Evolutionary conservation across 2,797 vertebrate species (phyloP).

Genomic region (Microtus obscurus): DNA sequence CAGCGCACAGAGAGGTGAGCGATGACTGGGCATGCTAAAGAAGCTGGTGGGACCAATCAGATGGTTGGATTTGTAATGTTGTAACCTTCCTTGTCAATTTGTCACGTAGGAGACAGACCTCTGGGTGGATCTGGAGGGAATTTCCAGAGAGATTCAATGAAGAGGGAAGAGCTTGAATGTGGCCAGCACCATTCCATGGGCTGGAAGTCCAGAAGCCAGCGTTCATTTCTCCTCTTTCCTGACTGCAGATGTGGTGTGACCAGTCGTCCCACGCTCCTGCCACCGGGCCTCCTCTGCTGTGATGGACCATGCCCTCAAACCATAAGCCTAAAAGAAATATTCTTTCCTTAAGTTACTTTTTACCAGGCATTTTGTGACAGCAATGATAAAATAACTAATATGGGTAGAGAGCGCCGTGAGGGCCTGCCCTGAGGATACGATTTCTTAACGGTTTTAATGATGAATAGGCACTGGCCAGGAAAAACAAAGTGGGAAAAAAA

Average conservation of each 20-base stretch:
- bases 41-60: not conserved
- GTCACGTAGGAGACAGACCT: not conserved
- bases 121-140: not conserved
- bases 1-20: not conserved
- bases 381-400: not conserved
- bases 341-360: too few species aligned
- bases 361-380: not conserved
- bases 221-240: not conserved
- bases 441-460: not conserved
- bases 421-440: not conserved
- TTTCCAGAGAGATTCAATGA: not conserved
- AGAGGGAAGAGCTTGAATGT: not conserved
- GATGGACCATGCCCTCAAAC: too few species aligned
- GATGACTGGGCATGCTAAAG: not conserved
- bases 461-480: not conserved
- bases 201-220: not conserved
- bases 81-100: not conserved
- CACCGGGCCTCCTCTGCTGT: not conserved
- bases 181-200: not conserved
- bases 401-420: fast-evolving
- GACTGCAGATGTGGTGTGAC: not conserved
- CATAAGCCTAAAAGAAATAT: not conserved
- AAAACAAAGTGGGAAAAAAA: not conserved
- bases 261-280: too few species aligned
- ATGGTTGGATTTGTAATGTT: not conserved